phyloP scores from a whole-genome alignment of 2,113 vertebrate genomes.

The Tetrao urogallus region DNA sequence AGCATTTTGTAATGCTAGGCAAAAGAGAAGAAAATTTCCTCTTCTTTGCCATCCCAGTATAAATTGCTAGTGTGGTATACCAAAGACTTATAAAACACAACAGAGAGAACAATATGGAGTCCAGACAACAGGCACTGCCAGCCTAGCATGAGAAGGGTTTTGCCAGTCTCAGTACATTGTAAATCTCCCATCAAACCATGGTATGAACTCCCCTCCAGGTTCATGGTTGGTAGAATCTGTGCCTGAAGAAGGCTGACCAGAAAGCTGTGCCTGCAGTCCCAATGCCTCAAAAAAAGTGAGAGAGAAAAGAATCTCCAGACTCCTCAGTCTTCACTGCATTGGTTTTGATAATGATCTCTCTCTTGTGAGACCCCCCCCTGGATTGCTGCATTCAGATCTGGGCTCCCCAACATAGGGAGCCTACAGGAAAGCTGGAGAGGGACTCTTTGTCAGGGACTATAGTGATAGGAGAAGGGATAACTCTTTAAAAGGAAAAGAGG shows the following conservation, averaged over 20 bases:
- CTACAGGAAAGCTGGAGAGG: background rate
- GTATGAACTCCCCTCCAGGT: background rate
- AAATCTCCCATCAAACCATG: background rate
- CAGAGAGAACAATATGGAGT: background rate
- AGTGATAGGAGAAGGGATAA: background rate
- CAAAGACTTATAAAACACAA: background rate
- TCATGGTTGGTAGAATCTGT: rapidly evolving
- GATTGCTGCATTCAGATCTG: background rate
- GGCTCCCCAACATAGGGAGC: background rate
- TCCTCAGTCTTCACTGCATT: background rate
- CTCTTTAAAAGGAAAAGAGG: background rate
- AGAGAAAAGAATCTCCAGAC: background rate
- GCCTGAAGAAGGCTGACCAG: background rate
- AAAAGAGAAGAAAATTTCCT: background rate
- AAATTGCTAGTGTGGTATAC: background rate
- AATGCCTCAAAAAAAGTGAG: background rate
- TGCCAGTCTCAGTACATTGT: background rate
- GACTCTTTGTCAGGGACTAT: background rate
- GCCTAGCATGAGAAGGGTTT: background rate
- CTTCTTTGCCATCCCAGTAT: background rate
- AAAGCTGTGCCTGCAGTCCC: background rate
- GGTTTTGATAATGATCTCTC: background rate
- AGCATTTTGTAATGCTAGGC: background rate
- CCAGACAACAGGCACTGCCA: background rate
- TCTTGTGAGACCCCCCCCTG: background rate